Conservation (phyloP, 2,797 vertebrate genomes). For the Rhabdomys pumilio region DNA sequence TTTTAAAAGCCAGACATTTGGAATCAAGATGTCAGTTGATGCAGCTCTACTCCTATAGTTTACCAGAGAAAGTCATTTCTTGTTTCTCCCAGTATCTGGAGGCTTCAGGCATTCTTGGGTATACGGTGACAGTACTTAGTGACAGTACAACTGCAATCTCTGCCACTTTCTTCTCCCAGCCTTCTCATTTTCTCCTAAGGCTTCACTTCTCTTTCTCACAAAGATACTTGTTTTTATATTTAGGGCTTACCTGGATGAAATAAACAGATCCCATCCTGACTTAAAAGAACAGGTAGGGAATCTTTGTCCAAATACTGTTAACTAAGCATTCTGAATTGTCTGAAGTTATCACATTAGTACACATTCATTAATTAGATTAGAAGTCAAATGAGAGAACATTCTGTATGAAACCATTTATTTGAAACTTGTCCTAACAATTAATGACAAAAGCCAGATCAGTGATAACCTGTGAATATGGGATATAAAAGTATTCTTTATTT, state of each 20-base stretch:
- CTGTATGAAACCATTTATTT: background rate
- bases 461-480: background rate
- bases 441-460: background rate
- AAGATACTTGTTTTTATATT: background rate
- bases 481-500: background rate
- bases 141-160: background rate
- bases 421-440: background rate
- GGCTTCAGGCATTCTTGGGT: background rate
- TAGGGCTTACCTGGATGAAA: background rate
- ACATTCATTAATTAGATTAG: background rate
- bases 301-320: background rate
- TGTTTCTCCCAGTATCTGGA: background rate
- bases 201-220: background rate
- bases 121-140: background rate
- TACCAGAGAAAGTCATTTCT: background rate
- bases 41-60: background rate
- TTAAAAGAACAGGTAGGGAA: background rate
- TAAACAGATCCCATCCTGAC: background rate
- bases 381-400: background rate
- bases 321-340: background rate
- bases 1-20: background rate
- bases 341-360: background rate
- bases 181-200: background rate
- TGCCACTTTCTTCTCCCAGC: background rate
- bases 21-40: background rate